Conservation (phyloP, 2,888 invertebrate species). For the Eristalinus aeneus region DNA sequence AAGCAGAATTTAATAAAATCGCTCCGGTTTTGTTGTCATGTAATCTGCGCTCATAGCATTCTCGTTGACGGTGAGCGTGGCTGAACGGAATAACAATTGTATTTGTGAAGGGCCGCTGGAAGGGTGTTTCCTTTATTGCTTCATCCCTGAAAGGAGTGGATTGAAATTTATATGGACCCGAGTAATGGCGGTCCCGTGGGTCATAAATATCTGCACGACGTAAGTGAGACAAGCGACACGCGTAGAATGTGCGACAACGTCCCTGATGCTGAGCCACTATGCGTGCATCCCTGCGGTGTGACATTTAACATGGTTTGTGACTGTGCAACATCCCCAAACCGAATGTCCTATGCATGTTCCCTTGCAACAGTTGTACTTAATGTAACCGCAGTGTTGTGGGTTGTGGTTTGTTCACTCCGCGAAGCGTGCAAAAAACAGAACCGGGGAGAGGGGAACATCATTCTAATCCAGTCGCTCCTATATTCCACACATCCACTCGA, state of each 20-base stretch:
- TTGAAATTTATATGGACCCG: conserved; percentile 55
- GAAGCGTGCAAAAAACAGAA: neutral
- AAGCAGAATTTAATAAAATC: conserved; percentile 25
- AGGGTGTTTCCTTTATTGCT: conserved; percentile 31
- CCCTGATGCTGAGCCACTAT: neutral
- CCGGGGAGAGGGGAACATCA: neutral
- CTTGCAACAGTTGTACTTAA: conserved; percentile 45
- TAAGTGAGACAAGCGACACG: conserved; percentile 23
- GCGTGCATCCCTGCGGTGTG: conserved; percentile 11
- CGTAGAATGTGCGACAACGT: neutral
- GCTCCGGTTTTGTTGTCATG: neutral
- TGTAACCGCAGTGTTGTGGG: conserved; percentile 41
- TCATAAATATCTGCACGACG: conserved; percentile 45
- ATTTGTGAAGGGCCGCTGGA: neutral
- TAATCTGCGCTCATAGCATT: neutral
- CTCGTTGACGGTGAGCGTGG: neutral
- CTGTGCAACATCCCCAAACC: neutral
- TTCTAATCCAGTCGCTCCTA: neutral
- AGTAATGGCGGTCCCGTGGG: conserved; percentile 41
- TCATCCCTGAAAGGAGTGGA: conserved; percentile 34
- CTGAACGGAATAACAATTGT: conserved; percentile 22
- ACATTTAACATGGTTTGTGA: conserved; percentile 32
- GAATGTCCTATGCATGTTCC: neutral
- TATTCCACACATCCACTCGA: conserved; percentile 1
- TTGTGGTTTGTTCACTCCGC: neutral